A percentile compares a stretch with the other conserved stretches of the same genome.
Conservation (phyloP, 2,888 invertebrate species). For the Osedax frankpressi region DNA sequence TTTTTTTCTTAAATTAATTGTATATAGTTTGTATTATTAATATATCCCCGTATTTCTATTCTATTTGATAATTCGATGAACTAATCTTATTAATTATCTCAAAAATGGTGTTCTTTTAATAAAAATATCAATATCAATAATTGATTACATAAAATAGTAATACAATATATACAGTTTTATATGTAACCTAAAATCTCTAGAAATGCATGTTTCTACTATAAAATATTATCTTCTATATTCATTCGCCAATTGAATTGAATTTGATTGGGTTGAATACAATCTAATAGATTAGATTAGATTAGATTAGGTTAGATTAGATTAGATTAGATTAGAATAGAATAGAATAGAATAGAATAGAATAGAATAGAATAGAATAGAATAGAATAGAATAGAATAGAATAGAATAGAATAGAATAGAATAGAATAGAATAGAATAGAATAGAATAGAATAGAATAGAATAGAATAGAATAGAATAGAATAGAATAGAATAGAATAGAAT, state of each 20-base stretch:
- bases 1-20: too few species aligned
- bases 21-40: too few species aligned
- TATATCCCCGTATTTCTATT: too few species aligned
- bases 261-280: neutral
- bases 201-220: too few species aligned
- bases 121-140: too few species aligned
- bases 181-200: too few species aligned
- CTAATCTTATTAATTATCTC: too few species aligned
- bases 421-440: slow-evolving; percentile 17
- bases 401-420: neutral
- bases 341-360: slow-evolving; percentile 3
- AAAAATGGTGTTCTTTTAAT: too few species aligned
- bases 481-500: slow-evolving; percentile 16
- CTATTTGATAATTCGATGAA: too few species aligned
- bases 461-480: slow-evolving; percentile 12
- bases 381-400: slow-evolving; percentile 3
- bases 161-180: too few species aligned
- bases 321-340: slow-evolving; percentile 8
- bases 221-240: too few species aligned
- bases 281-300: neutral
- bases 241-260: neutral
- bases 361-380: slow-evolving; percentile 9
- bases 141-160: too few species aligned
- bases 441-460: slow-evolving; percentile 11
- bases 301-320: neutral